Evolutionary conservation across 1,140 invertebrate species (phyloP).

Genomic region (Drosophila kikkawai): DNA sequence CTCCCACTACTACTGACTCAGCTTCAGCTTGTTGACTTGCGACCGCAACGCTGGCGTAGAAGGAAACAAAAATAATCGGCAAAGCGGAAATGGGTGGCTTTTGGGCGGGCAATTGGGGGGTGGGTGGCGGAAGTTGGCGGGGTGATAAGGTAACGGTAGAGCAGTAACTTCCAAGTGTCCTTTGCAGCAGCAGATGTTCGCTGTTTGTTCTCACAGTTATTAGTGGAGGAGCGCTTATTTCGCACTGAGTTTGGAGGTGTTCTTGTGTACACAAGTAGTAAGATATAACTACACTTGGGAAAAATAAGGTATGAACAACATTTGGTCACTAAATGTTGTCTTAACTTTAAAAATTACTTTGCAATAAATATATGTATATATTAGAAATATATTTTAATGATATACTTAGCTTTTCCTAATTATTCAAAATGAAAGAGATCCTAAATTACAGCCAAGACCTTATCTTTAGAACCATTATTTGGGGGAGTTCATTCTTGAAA

Average conservation of each 20-base stretch:
- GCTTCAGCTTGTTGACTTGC: constrained; percentile 43
- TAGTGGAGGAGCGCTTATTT: constrained; percentile 27
- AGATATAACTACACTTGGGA: neutral
- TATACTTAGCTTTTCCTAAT: neutral
- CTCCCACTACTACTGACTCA: neutral
- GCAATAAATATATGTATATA: no score
- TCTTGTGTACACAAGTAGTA: constrained; percentile 11
- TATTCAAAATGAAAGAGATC: constrained; percentile 8
- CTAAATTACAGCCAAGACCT: neutral
- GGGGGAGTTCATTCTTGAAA: neutral
- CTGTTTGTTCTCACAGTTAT: constrained; percentile 46
- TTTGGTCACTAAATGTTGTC: neutral
- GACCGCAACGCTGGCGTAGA: constrained; percentile 23
- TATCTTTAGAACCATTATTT: neutral
- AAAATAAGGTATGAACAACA: neutral
- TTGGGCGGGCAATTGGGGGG: neutral
- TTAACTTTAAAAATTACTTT: neutral
- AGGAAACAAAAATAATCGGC: constrained; percentile 35
- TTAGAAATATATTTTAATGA: no score
- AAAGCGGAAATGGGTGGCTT: constrained; percentile 11
- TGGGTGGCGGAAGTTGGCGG: constrained; percentile 4
- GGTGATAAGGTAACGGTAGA: constrained; percentile 17
- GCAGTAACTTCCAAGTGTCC: constrained; percentile 26
- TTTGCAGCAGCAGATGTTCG: constrained; percentile 31
- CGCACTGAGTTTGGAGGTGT: constrained; percentile 15